Evolutionary conservation across 2,888 invertebrate species (phyloP).

Genomic region (Osmoderma eremita): DNA sequence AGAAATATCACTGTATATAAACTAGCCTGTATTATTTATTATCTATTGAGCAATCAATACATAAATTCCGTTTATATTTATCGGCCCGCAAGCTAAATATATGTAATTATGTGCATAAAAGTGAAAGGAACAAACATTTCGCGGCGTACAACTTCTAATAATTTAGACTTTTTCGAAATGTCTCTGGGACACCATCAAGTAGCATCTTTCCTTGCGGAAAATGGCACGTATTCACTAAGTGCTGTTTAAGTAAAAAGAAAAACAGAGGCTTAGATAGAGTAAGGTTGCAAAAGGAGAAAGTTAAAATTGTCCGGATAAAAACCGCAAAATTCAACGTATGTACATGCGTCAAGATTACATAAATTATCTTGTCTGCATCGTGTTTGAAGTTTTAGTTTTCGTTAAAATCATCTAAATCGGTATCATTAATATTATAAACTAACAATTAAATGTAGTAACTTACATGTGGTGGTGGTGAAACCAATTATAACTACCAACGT

Average conservation of each 20-base stretch:
- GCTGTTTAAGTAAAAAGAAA: no score
- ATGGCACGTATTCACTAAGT: no score
- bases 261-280: neutral
- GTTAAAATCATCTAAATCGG: neutral
- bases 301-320: conserved; percentile 1
- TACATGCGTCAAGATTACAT: no score
- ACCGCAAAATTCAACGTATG: neutral
- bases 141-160: conserved; percentile 16
- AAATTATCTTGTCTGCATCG: neutral
- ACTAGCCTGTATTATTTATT: no score
- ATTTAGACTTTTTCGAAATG: neutral
- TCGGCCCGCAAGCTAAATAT: neutral
- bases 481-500: conserved; percentile 48
- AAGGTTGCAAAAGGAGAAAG: neutral
- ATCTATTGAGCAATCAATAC: conserved; percentile 10
- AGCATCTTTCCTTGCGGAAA: neutral
- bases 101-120: conserved; percentile 41
- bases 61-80: conserved; percentile 25
- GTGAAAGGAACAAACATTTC: conserved; percentile 46
- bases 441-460: conserved; percentile 48
- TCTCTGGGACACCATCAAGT: neutral
- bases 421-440: conserved; percentile 1
- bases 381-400: neutral
- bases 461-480: conserved; percentile 52
- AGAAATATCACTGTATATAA: no score